Conservation (phyloP, 1,140 invertebrate genomes). For the Tetramorium simillimum region DNA sequence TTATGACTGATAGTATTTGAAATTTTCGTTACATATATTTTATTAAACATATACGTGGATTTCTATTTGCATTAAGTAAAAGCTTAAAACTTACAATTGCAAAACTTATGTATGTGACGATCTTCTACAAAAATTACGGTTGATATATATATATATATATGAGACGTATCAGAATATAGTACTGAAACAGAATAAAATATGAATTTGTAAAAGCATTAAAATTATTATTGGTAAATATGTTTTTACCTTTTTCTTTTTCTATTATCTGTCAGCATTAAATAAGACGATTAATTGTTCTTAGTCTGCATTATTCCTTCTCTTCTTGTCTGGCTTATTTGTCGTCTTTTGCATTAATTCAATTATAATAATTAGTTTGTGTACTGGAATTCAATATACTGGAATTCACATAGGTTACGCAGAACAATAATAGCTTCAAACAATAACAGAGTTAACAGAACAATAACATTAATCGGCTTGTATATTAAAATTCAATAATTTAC, state of each 20-base stretch:
- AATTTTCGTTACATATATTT: background rate
- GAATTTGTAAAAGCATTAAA: background rate
- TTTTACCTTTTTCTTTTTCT: background rate
- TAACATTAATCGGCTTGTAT: too few species aligned
- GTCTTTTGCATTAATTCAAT: background rate
- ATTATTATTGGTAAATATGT: background rate
- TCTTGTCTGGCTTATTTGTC: background rate
- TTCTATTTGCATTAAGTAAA: background rate
- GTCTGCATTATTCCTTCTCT: background rate
- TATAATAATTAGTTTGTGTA: background rate
- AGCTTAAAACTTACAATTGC: slow-evolving; percentile 1
- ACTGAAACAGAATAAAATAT: background rate
- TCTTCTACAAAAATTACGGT: background rate
- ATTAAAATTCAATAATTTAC: background rate
- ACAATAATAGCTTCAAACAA: background rate
- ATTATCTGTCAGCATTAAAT: background rate
- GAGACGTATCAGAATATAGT: background rate
- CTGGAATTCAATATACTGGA: slow-evolving; percentile 3
- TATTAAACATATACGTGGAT: background rate
- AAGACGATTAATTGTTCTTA: background rate
- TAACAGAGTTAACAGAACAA: too few species aligned
- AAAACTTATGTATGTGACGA: too few species aligned
- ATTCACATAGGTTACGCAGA: background rate
- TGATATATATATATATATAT: background rate
- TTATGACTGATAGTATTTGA: background rate